These are phyloP conservation scores for Corythoichthys haematopterus DNA, from an alignment of 2,113 vertebrate species.

Conservation along the genomic window DNA sequence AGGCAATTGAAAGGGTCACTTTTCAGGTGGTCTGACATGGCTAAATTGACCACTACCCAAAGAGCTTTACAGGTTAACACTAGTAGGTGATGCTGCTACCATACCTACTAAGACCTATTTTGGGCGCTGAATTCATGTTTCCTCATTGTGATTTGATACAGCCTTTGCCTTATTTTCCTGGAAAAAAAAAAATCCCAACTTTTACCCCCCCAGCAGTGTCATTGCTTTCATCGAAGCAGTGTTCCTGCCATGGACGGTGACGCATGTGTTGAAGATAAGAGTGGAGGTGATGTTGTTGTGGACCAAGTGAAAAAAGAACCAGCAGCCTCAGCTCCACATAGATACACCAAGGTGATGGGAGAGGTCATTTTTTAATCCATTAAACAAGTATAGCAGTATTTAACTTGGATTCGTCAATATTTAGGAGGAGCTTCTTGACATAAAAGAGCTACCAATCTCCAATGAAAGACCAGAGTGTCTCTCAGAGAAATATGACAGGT, in stretches of 20 bases:
- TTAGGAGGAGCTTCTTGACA: conserved; percentile 92
- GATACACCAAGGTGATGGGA: conserved; percentile 85
- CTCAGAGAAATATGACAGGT: conserved; percentile 97
- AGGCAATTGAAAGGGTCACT: neutral
- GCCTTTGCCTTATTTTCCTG: neutral
- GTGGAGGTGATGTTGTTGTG: conserved; percentile 71
- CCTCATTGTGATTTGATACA: neutral
- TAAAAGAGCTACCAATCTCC: conserved; percentile 88
- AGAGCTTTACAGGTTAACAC: too few species aligned
- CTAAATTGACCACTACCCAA: too few species aligned
- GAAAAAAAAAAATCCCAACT: neutral
- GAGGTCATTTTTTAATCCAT: neutral
- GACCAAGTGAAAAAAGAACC: conserved; percentile 66
- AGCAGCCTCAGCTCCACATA: conserved; percentile 68
- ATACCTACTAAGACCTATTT: too few species aligned
- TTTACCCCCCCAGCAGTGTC: conserved; percentile 23
- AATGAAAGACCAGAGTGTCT: conserved; percentile 93
- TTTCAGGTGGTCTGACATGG: neutral
- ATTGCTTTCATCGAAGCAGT: conserved; percentile 34
- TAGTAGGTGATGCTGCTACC: too few species aligned
- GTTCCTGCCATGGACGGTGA: conserved; percentile 84
- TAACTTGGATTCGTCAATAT: conserved; percentile 13
- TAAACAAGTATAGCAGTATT: neutral
- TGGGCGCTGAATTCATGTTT: neutral
- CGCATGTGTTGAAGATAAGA: conserved; percentile 72